Evolutionary conservation across 2,113 vertebrate species (phyloP).

Genomic region (Myiozetetes cayanensis): DNA sequence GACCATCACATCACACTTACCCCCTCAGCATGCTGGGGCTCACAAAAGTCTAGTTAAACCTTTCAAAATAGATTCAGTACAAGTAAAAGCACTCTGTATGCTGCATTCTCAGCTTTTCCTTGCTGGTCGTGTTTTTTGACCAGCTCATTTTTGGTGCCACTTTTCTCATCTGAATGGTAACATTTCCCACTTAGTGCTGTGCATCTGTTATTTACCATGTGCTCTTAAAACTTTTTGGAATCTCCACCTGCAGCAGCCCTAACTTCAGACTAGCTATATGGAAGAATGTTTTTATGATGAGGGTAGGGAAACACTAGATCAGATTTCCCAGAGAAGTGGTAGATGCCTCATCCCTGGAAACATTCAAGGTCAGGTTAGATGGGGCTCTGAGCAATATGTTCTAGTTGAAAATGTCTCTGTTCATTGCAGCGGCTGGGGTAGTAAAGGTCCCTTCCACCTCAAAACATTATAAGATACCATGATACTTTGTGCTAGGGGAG

Average conservation of each 20-base stretch:
- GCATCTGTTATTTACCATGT: background rate
- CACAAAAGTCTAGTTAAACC: background rate
- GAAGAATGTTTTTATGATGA: background rate
- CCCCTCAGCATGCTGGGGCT: rapidly evolving
- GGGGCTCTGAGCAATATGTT: background rate
- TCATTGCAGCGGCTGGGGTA: rapidly evolving
- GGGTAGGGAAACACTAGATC: background rate
- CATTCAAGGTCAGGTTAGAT: background rate
- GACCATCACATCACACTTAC: background rate
- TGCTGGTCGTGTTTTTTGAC: background rate
- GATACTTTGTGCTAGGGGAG: background rate
- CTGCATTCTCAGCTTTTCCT: background rate
- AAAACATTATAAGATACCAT: background rate
- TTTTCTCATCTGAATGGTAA: background rate
- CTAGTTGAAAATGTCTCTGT: background rate
- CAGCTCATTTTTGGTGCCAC: background rate
- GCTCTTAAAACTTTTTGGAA: background rate
- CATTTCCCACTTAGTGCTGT: background rate
- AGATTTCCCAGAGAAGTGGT: background rate
- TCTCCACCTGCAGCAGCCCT: background rate
- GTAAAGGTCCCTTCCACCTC: background rate
- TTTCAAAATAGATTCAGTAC: background rate
- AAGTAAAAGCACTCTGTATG: background rate
- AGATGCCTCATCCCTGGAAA: background rate
- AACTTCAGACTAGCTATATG: background rate